phyloP scores from a whole-genome alignment of 1,140 invertebrate species.

The Drosophila ficusphila region DNA sequence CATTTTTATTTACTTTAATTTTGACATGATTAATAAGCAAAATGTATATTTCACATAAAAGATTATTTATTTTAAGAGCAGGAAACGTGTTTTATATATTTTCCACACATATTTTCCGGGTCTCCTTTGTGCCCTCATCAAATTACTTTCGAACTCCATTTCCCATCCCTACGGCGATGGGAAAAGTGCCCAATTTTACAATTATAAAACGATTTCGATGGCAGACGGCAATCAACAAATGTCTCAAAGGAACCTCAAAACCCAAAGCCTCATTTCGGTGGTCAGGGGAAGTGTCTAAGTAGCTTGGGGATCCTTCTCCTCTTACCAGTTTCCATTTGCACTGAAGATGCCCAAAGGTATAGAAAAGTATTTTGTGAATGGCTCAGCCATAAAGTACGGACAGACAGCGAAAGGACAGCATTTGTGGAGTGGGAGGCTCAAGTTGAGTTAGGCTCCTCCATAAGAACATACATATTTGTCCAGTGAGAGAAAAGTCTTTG shows the following conservation, averaged over 20 bases:
- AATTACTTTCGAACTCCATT: not conserved
- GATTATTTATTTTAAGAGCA: too few relatives aligned
- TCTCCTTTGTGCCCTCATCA: not conserved
- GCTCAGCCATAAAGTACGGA: slow-evolving; percentile 17
- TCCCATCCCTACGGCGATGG: not conserved
- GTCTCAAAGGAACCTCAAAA: slow-evolving; percentile 29
- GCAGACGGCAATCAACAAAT: slow-evolving; percentile 40
- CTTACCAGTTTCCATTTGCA: slow-evolving; percentile 17
- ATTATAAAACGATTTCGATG: slow-evolving; percentile 49
- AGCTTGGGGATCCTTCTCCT: slow-evolving; percentile 5
- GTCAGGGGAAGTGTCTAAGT: slow-evolving; percentile 14
- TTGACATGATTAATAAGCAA: too few relatives aligned
- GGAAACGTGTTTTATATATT: too few relatives aligned
- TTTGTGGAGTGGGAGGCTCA: not conserved
- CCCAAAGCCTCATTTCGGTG: not conserved
- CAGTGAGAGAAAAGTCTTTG: not conserved
- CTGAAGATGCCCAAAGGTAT: slow-evolving; percentile 43
- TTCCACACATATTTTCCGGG: not conserved
- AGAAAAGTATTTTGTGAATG: slow-evolving; percentile 33
- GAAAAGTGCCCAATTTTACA: slow-evolving; percentile 39
- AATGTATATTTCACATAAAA: too few relatives aligned
- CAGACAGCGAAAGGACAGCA: slow-evolving; percentile 15
- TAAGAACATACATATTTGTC: slow-evolving; percentile 4
- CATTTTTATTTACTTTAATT: too few relatives aligned
- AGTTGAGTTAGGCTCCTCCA: slow-evolving; percentile 11